These are phyloP conservation scores for Paralvinella palmiformis DNA, from an alignment of 1,140 invertebrate species.

Conservation along the genomic window DNA sequence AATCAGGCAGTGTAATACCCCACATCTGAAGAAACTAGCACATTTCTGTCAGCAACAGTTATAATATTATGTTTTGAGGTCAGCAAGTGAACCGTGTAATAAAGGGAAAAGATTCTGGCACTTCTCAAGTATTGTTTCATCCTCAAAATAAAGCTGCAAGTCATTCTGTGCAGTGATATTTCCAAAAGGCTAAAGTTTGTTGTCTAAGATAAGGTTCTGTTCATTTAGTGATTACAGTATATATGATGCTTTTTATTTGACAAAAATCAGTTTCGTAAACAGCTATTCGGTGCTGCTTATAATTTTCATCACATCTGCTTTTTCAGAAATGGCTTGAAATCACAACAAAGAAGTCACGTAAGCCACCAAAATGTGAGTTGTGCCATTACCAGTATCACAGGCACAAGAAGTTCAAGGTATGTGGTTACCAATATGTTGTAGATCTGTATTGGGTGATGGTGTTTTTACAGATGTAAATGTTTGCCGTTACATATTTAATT, in stretches of 20 bases:
- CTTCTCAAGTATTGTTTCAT: neutral
- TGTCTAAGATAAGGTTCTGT: neutral
- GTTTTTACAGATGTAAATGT: neutral
- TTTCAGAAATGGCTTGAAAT: conserved; percentile 57
- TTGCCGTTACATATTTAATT: neutral
- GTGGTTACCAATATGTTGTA: conserved; percentile 8
- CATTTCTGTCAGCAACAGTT: too few relatives aligned
- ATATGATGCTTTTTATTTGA: too few relatives aligned
- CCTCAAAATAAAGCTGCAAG: neutral
- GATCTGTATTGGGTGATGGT: neutral
- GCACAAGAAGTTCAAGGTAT: conserved; percentile 57
- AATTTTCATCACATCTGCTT: conserved; percentile 15
- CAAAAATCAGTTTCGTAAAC: neutral
- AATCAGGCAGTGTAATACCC: too few relatives aligned
- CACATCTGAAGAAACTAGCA: too few relatives aligned
- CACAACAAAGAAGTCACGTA: conserved; percentile 48
- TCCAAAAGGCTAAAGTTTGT: neutral
- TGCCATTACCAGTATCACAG: conserved; percentile 56
- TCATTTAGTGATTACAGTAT: too few relatives aligned
- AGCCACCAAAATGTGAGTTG: conserved; percentile 55
- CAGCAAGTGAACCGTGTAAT: neutral
- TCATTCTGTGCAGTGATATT: too few relatives aligned
- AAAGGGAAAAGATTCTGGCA: neutral
- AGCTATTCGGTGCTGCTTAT: neutral
- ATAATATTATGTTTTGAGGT: too few relatives aligned